These are phyloP conservation scores for Leptoclinus maculatus DNA, from an alignment of 2,797 vertebrate genomes.

Conservation along the genomic window DNA sequence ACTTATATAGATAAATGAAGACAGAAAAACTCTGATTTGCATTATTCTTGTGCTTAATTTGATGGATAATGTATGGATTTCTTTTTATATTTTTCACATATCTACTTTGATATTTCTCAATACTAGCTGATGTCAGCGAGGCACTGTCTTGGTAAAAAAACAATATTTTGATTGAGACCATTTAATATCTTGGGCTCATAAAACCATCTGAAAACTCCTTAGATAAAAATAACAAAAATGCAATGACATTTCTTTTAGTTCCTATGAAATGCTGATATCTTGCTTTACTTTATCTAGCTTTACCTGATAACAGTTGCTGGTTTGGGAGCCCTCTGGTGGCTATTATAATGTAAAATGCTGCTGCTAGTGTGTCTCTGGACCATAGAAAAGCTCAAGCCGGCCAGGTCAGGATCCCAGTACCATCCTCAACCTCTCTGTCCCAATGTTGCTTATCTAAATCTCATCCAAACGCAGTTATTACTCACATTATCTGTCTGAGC, in stretches of 20 bases:
- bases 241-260: not conserved
- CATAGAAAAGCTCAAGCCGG: not conserved
- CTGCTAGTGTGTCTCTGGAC: not conserved
- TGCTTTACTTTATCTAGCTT: no score
- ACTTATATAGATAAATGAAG: not conserved
- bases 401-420: not conserved
- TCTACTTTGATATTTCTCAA: not conserved
- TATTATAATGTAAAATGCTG: not conserved
- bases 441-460: not conserved
- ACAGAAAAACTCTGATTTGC: not conserved
- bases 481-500: constrained; percentile 46
- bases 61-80: not conserved
- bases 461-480: constrained; percentile 26
- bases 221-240: not conserved
- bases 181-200: not conserved
- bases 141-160: not conserved
- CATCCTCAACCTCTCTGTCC: not conserved
- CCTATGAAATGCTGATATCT: not conserved
- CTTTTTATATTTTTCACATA: not conserved
- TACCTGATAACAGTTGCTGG: not conserved
- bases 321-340: not conserved
- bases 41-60: not conserved
- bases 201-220: not conserved
- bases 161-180: not conserved
- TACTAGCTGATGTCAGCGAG: not conserved